Base-by-base conservation (phyloP, 2,797 vertebrate species). In the Takifugu rubripes region DNA sequence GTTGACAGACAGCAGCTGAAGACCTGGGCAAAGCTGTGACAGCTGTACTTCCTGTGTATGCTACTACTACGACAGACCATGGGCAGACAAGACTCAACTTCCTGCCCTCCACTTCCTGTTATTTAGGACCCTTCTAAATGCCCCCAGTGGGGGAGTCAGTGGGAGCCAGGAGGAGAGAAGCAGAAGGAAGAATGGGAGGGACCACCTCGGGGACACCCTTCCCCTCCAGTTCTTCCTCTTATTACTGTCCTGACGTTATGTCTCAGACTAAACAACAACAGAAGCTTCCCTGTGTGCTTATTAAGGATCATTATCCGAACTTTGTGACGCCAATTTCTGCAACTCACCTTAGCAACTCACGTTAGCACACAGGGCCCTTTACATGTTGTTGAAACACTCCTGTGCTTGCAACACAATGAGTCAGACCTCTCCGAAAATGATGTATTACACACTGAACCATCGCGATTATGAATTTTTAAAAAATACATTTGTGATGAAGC, bases 31-130 rank as follows among this genome's bases (percentile, higher is more conserved):
- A 24, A 81, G 81, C 81, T 57, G 64, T 88, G 87, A 90, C 84
- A 87, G 83, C 79, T 73, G 53, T 17, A 46, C 62, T 90, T 91
- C 90, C 88, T 90, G 84, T 83, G 79, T 56, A 62, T 50, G 67
- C 72, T 62, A 59, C 36, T 88, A 82, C 86, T 77, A 85, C 84
- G 84, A 65, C 79, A 87, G 84, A 64, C 85, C 57, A 61, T 75
- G 80, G 84, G 85, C 81, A 88, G 87, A 83, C 83, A 81, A 75
- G 81, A 84, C 87, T 88, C 84, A 73, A 89, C 87, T 90, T 91
- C 90, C 91, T 91, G 91, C 87, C 85, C 79, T 84, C 70, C 78
- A 86, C 84, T 91, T 93, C 92, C 91, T 92, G 92, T 93, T 91
- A 87, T 92, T 91, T 84, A 79, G 73, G 84, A 86, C 86, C 71